Evolutionary conservation across 1,140 invertebrate genomes (phyloP).

Genomic region (Holotrichia oblita): DNA sequence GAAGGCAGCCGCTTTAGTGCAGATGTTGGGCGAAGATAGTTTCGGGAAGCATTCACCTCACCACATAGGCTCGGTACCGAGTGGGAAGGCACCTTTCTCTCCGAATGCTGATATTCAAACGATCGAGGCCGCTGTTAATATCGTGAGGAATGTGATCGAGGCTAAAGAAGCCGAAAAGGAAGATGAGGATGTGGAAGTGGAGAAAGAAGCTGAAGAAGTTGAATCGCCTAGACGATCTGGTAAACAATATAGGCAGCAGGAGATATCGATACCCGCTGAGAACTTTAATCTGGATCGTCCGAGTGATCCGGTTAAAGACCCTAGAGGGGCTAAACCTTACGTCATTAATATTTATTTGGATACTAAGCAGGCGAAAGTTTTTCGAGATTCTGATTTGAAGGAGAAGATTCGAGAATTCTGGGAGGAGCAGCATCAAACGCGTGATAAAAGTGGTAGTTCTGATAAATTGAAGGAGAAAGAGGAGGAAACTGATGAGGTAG

Average conservation of each 20-base stretch:
- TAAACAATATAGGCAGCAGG: background rate
- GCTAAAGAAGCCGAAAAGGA: background rate
- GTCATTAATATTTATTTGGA: constrained; percentile 26
- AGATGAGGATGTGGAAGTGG: background rate
- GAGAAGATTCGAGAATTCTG: constrained; percentile 14
- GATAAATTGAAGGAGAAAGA: background rate
- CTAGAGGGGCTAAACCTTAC: background rate
- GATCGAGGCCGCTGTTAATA: background rate
- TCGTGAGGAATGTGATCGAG: background rate
- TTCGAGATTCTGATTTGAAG: background rate
- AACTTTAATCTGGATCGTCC: background rate
- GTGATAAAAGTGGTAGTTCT: background rate
- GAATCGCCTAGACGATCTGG: too few relatives aligned
- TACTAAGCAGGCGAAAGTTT: background rate
- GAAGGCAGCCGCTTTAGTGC: background rate
- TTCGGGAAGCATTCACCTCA: background rate
- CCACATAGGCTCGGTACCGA: background rate
- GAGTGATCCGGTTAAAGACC: too few relatives aligned
- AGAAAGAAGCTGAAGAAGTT: background rate
- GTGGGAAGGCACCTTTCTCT: background rate
- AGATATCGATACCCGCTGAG: background rate
- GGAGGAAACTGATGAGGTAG: background rate
- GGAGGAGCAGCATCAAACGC: background rate
- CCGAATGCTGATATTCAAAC: background rate
- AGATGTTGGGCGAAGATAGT: background rate